Conservation (phyloP, 2,797 vertebrate genomes). For the Coregonus suidteri region DNA sequence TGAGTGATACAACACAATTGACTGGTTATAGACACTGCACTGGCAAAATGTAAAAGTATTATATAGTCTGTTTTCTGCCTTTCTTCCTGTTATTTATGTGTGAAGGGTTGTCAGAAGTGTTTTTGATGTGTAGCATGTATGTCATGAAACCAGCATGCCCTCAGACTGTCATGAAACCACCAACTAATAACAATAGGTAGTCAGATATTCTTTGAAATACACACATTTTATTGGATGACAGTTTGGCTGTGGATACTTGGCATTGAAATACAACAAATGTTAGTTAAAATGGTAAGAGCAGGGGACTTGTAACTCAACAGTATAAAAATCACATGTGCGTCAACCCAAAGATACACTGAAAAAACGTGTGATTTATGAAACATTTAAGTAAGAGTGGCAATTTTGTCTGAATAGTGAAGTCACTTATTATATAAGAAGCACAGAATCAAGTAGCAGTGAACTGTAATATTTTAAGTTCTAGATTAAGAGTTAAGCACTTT, state of each 20-base stretch:
- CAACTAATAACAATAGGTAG: slow-evolving; percentile 6
- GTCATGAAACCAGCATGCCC: too few relatives aligned
- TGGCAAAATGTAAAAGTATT: too few relatives aligned
- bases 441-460: slow-evolving; percentile 40
- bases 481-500: slow-evolving; percentile 48
- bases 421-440: slow-evolving; percentile 51
- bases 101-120: too few relatives aligned
- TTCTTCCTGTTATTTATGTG: not conserved
- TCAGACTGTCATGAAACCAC: not conserved
- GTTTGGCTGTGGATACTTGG: slow-evolving; percentile 67
- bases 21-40: not conserved
- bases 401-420: slow-evolving; percentile 35
- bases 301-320: slow-evolving; percentile 47
- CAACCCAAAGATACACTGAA: slow-evolving; percentile 29
- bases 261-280: slow-evolving; percentile 62
- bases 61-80: not conserved
- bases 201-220: slow-evolving; percentile 64
- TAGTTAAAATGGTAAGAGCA: slow-evolving; percentile 54
- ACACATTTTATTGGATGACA: slow-evolving; percentile 76
- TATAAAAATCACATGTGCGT: slow-evolving; percentile 30
- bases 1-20: slow-evolving; percentile 3
- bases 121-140: too few relatives aligned
- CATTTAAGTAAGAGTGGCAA: slow-evolving; percentile 10
- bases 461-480: slow-evolving; percentile 31
- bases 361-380: slow-evolving; percentile 38